Evolutionary conservation across 1,140 invertebrate genomes (phyloP).

Genomic region (Amyelois transitella): DNA sequence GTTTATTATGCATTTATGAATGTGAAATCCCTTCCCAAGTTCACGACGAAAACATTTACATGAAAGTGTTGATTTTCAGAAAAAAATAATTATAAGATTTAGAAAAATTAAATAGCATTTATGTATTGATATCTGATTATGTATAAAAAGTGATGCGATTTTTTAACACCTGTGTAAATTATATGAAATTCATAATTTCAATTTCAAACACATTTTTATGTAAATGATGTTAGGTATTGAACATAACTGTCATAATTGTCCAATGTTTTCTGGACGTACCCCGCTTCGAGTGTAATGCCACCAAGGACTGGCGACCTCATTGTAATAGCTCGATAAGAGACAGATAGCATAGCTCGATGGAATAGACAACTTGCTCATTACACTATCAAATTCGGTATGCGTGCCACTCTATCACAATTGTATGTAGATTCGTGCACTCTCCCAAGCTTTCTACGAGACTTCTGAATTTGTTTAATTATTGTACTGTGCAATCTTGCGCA

Average conservation of each 20-base stretch:
- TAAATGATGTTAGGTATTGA: too few species aligned
- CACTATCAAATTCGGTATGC: background rate
- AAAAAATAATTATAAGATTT: too few species aligned
- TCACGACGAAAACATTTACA: too few species aligned
- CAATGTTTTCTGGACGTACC: background rate
- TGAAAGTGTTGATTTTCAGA: too few species aligned
- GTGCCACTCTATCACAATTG: slow-evolving; percentile 15
- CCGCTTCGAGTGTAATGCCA: background rate
- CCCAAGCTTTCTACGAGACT: slow-evolving; percentile 32
- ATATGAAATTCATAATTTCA: too few species aligned
- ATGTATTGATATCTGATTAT: too few species aligned
- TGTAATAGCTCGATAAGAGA: slow-evolving; percentile 1
- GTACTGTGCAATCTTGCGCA: slow-evolving; percentile 25
- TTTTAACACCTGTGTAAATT: too few species aligned
- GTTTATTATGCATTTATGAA: background rate
- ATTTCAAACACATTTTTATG: too few species aligned
- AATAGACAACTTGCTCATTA: slow-evolving; percentile 2
- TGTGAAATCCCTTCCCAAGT: background rate
- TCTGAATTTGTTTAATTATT: slow-evolving; percentile 9
- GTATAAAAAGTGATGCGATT: too few species aligned
- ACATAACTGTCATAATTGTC: background rate
- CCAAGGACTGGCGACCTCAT: background rate
- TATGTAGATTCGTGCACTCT: slow-evolving; percentile 40
- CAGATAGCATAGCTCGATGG: background rate
- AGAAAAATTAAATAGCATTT: too few species aligned